Evolutionary conservation across 2,888 invertebrate species (phyloP), one percentile per base, ranked within the genome.

Genomic region (Pollenia amentaria): DNA sequence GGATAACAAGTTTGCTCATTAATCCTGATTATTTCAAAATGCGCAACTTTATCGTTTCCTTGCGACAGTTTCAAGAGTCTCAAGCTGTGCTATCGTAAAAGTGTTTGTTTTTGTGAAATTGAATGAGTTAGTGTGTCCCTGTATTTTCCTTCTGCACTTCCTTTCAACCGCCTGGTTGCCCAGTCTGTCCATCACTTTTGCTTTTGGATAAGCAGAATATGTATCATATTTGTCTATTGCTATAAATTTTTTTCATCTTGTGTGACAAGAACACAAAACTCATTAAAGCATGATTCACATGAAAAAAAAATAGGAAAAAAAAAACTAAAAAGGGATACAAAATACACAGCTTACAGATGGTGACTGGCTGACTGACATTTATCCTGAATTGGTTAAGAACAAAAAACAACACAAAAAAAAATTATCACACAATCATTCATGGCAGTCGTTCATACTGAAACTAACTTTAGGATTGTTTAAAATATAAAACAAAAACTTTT

Each of bases 21-120:
- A 85, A 85, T 85, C 80, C 85, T 80, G 85, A 85, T 85, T 80
- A 85, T 85, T 85, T 85, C 57, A 85, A 84, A 84, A 84, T 79
- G 84, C 84, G 79, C 73, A 84, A 76, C 70, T 80, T 80, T 85
- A 80, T 85, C 80, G 79, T 76, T 76, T 80, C 64, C 80, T 84
- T 84, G 75, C 62, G 84, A 85, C 80, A 85, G 76, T 81, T 81
- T 85, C 65, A 81, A 85, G 76, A 85, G 72, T 81, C 64, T 81
- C 80, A 80, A 70, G 80, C 85, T 81, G 85, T 81, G 80, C 57
- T 40, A 64, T 44, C 46, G 60, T 75, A 44, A 53, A 73, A 67
- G 62, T 69, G 60, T 75, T 57, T 60, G 55, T 44, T 53, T 77
- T 60, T 84, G 38, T 77, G 38, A 55, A 60, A 51, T 77, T 77